Evolutionary conservation across 2,888 invertebrate genomes (phyloP), one percentile per base, ranked within the genome.

Genomic region (Dione vanillae): DNA sequence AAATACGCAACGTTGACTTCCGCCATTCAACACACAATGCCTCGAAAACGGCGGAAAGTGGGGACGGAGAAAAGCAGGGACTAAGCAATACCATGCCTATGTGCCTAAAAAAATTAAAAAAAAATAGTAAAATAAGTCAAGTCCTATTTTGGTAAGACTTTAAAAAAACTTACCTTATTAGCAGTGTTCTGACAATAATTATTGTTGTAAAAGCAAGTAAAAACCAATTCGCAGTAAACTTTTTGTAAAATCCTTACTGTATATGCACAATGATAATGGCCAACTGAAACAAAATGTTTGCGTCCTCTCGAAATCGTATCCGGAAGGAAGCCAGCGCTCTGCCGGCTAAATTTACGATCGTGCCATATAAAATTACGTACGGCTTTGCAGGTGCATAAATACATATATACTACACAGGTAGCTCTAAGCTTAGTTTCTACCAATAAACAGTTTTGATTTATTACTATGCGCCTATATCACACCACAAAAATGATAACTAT

Each of bases 311-410:
- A 68, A 70, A 72, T 83, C 85, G 82, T 81, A 74, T 71, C 70
- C 82, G 83, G 86, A 86, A 86, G 89, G 86, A 88, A 87, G 78
- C 80, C 80, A 80, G 79, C 78, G 82, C 84, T 85, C 82, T 78
- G 76, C 74, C 79, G 79, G 74, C 81, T 78, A 80, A 85, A 89
- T 89, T 89, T 89, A 89, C 85, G 87, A 82, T 74, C 79, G 81
- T 77, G 79, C 80, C 81, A 82, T 82, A 81, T 79, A 79, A 79
- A 80, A 79, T 78, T 83, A 79, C 83, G 79, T 77, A 75, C 74
- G 62, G 59, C 16, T 70, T 58, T 64, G 65, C 65, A 56, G 56
- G 16, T 61, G 45, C n/a, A 8, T 61, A 45, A 7, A 35, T 45
- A 45, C 20, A 45, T 45, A 43, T 10, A 27, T 16, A 16, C 27